phyloP scores from a whole-genome alignment of 2,113 vertebrate genomes.

The Pterocles gutturalis region DNA sequence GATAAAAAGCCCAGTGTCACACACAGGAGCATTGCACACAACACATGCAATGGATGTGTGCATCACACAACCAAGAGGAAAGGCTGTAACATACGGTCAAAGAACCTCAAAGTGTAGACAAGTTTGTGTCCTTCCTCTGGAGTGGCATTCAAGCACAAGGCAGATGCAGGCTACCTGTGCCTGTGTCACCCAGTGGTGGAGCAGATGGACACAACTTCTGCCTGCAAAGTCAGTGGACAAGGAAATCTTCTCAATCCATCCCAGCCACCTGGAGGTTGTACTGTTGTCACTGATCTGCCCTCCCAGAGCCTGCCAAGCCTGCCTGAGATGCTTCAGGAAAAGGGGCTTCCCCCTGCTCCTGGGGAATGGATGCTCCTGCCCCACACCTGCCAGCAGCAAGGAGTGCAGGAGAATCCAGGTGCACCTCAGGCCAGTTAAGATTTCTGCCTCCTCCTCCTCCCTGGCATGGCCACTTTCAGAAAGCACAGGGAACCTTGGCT shows the following conservation, averaged over 20 bases:
- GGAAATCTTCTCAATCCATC: neutral
- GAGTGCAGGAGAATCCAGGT: neutral
- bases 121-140: neutral
- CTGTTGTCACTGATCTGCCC: neutral
- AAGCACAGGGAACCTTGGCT: neutral
- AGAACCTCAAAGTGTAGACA: neutral
- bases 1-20: neutral
- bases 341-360: neutral
- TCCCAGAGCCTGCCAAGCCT: neutral
- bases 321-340: neutral
- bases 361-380: neutral
- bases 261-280: neutral
- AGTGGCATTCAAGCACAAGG: neutral
- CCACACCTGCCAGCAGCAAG: neutral
- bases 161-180: neutral
- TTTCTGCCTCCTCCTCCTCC: neutral
- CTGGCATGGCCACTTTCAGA: neutral
- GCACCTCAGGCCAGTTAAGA: neutral
- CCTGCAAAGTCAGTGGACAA: neutral
- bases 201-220: neutral
- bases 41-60: neutral
- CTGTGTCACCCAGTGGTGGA: neutral
- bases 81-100: neutral
- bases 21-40: rapidly evolving
- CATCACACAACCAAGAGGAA: neutral